Base-by-base conservation (phyloP, 2,888 invertebrate species). In the Apodemia zela region DNA sequence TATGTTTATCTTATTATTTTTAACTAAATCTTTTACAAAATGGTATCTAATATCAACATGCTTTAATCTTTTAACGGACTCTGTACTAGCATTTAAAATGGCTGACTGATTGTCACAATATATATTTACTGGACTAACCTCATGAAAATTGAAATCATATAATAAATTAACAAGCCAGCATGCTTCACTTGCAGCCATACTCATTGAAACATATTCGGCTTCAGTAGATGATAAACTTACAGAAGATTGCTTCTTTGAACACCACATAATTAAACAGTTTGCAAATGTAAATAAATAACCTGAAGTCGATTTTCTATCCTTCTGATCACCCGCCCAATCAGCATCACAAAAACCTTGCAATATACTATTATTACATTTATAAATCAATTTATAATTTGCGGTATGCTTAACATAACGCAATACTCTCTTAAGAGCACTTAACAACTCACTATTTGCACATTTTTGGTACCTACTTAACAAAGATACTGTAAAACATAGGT, bases 221-320 rank as follows among this genome's bases (percentile, higher is more conserved):
- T 63, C 63, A 8, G 59, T 63, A 47, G 51, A 60, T 49, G 59
- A 63, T 18, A 63, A 21, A 63, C 63, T 63, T n/a, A 78, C 73
- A 62, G 67, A 65, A 60, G 38, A n/a, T 54, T 35, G 68, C 15
- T 59, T 68, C 68, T 71, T 68, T 65, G 72, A 72, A 38, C 66
- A 66, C 79, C 80, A 78, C 25, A 69, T 68, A 18, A 77, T 68
- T 61, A 70, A 65, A 47, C 72, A 73, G 60, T 71, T 70, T 66
- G 66, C 64, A 29, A 69, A 59, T 13, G 64, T 70, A 61, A 73
- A 75, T 10, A 73, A 62, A 63, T 69, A 73, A 1, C 76, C 77
- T 17, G 72, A 71, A 8, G 69, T 70, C 6, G 75, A 75, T 60
- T 68, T 70, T 64, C 76, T 61, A 17, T 72, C 68, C 18, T 66